Evolutionary conservation across 2,797 vertebrate species (phyloP).

Genomic region (Phrynocephalus guinanensis): DNA sequence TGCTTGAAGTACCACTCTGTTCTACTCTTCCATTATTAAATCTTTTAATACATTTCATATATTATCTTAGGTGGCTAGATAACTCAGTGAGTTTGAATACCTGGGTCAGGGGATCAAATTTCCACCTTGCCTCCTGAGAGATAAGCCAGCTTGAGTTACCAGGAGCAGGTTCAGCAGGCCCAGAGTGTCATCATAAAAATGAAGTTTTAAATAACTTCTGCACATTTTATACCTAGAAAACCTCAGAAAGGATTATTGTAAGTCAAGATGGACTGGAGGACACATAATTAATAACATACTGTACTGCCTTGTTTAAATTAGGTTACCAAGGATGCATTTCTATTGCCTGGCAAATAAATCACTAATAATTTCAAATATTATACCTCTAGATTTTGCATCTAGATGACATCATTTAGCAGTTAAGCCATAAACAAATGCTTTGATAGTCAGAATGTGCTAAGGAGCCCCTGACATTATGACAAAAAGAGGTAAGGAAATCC

Average conservation of each 20-base stretch:
- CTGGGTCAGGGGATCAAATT: no score
- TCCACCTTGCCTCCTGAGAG: no score
- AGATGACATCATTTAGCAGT: neutral
- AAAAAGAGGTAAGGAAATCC: rapidly evolving
- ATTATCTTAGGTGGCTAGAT: no score
- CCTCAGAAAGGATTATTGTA: no score
- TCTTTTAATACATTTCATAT: neutral
- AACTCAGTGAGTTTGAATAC: no score
- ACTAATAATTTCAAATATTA: neutral
- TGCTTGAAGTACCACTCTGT: neutral
- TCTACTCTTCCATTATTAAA: neutral
- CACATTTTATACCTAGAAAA: no score
- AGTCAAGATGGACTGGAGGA: no score
- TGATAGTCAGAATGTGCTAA: neutral
- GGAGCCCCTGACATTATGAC: neutral
- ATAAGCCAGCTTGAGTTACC: no score
- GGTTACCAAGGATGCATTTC: neutral
- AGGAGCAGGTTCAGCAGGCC: no score
- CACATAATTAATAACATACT: neutral
- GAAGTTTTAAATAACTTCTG: no score
- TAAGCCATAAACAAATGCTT: neutral
- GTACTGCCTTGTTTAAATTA: neutral
- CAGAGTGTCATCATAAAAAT: no score
- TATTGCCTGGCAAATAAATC: neutral
- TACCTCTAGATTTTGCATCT: neutral